Percentiles rank a stretch among this genome's conserved stretches.
Evolutionary conservation across 2,888 invertebrate species (phyloP).

Genomic region (Dilophus febrilis): DNA sequence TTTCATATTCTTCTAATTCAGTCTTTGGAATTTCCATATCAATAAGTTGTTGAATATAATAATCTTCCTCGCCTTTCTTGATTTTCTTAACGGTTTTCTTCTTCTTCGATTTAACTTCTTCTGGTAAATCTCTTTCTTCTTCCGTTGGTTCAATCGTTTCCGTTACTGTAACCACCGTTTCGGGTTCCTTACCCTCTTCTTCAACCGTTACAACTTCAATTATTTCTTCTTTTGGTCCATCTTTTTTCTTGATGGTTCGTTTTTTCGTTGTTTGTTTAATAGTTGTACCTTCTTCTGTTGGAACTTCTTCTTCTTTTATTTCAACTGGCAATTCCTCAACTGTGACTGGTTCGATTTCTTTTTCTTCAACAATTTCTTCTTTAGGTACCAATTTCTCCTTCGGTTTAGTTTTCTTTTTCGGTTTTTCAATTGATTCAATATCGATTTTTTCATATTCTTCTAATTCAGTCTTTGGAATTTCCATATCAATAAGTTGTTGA

Average conservation of each 20-base stretch:
- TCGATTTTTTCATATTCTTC: conserved; percentile 6
- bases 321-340: no score
- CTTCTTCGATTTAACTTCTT: conserved; percentile 6
- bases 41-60: conserved; percentile 22
- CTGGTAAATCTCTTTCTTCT: conserved; percentile 10
- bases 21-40: conserved; percentile 26
- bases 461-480: conserved; percentile 16
- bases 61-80: conserved; percentile 17
- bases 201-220: conserved; percentile 20
- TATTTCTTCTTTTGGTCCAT: conserved; percentile 21
- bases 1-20: background rate
- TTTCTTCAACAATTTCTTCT: conserved; percentile 6
- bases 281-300: conserved; percentile 6
- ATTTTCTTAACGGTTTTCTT: conserved; percentile 4
- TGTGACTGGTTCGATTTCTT: no score
- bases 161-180: conserved; percentile 22
- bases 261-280: conserved; percentile 17
- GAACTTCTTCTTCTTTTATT: conserved; percentile 9
- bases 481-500: conserved; percentile 23
- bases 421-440: background rate
- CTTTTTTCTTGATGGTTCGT: conserved; percentile 23
- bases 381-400: conserved; percentile 10
- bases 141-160: conserved; percentile 12
- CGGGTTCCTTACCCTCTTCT: conserved; percentile 23
- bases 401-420: background rate